Percentiles rank a stretch among this genome's conserved stretches.
phyloP scores from a whole-genome alignment of 2,113 vertebrate species.

The Percopsis transmontana region DNA sequence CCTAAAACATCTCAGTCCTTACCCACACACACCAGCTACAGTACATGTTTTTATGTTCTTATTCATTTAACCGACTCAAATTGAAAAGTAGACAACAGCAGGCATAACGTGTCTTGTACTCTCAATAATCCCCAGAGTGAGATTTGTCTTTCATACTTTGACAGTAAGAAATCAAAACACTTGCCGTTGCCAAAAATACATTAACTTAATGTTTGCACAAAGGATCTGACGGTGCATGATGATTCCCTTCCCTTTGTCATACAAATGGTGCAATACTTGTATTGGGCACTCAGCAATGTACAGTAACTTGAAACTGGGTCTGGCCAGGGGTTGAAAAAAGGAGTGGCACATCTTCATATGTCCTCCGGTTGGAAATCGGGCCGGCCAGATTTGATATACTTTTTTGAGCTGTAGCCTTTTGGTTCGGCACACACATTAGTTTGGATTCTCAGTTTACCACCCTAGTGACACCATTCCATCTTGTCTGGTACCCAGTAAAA shows the following conservation, averaged over 20 bases:
- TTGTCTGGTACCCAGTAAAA: conserved; percentile 39
- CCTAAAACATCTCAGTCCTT: conserved; percentile 24
- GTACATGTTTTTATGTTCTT: conserved; percentile 18
- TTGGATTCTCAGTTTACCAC: neutral
- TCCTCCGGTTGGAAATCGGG: no score
- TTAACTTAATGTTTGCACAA: no score
- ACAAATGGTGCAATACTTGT: no score
- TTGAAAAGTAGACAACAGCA: conserved; percentile 5
- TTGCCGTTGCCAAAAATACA: neutral
- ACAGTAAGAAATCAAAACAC: neutral
- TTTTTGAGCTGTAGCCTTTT: neutral
- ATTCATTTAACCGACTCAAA: conserved; percentile 32
- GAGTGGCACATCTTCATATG: neutral
- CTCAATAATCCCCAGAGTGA: no score
- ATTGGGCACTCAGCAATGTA: no score
- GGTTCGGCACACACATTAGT: neutral
- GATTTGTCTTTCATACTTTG: no score
- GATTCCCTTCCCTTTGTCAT: no score
- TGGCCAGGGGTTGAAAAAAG: neutral
- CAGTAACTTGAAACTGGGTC: no score
- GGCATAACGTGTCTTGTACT: no score
- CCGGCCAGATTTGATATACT: no score
- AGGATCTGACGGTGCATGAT: no score
- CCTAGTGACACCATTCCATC: conserved; percentile 39
- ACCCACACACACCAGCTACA: conserved; percentile 1